Evolutionary conservation across 2,888 invertebrate genomes (phyloP).

Genomic region (Pandemis heparana): DNA sequence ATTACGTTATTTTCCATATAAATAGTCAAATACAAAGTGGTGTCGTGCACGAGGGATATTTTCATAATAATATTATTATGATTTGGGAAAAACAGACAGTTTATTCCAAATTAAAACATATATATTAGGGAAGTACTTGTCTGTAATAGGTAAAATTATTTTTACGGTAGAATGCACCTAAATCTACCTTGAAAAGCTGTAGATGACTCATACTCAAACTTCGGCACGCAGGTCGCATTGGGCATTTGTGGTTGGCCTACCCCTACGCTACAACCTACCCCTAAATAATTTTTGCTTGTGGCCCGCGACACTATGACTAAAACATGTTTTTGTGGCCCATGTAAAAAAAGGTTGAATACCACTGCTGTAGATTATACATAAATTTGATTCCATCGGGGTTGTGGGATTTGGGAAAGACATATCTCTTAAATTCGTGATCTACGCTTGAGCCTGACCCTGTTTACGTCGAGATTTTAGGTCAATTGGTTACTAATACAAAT

Average conservation of each 20-base stretch:
- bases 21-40: slow-evolving; percentile 33
- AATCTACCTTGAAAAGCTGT: too few species aligned
- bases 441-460: slow-evolving; percentile 47
- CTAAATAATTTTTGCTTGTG: too few species aligned
- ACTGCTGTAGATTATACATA: neutral
- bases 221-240: too few species aligned
- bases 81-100: slow-evolving; percentile 5
- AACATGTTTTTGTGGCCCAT: too few species aligned
- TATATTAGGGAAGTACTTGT: too few species aligned
- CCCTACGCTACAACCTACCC: too few species aligned
- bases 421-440: slow-evolving; percentile 39
- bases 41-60: slow-evolving; percentile 13
- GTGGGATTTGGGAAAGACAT: neutral
- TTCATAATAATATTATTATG: slow-evolving; percentile 16
- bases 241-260: too few species aligned
- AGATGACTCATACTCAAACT: too few species aligned
- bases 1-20: slow-evolving; percentile 43
- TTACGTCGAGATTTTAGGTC: slow-evolving; percentile 50
- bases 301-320: too few species aligned
- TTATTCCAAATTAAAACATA: too few species aligned
- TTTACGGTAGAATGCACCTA: too few species aligned
- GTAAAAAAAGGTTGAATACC: neutral
- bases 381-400: neutral
- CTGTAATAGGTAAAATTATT: too few species aligned
- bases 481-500: slow-evolving; percentile 53